Evolutionary conservation across 2,113 vertebrate genomes (phyloP), one percentile per base, ranked within the genome.

Genomic region (Ochotona curzoniae): DNA sequence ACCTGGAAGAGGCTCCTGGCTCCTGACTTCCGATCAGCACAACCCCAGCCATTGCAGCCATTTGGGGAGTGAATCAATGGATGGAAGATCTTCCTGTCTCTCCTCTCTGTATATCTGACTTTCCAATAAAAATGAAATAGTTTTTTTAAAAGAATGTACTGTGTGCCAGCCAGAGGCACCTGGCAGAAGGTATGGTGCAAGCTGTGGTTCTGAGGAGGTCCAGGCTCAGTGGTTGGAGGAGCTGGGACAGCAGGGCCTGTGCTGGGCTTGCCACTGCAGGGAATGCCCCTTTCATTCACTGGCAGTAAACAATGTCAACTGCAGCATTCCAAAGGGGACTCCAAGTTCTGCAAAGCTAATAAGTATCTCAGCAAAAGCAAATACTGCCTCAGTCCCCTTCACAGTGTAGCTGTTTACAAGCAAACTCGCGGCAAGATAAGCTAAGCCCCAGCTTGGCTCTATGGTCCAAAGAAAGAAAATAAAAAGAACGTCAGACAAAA

Each of bases 401-500:
- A 21, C 9, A 60, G 30, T 4, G 57, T 61, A 63, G 75, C 86
- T 84, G 26, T 70, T 94, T 67, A 69, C 73, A 94, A 84, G 18
- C 63, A 93, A 91, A 83, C 49, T 79, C 18, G 21, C 30, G 47
- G 38, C 60, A 81, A 28, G 51, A 26, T 83, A 60, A 93, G 49
- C 18, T 51, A 83, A 67, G 49, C 47, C 67, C 26, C 57, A 49
- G 32, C 76, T 91, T 95, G 82, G 9, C 54, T 89, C 66, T 64
- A 54, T 69, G 38, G 25, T 32, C 54, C 35, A 49, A 1, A 75
- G 66, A 67, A 44, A 89, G 61, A 66, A 70, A 44, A 20, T 80
- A 92, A 94, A 85, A 44, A 64, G 60, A 82, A 38, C 20, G 71
- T 87, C 82, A 82, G 17, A 64, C 73, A 92, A 83, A 88, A 30